Base-by-base conservation (phyloP, 1,140 invertebrate species). In the Nylanderia fulva region DNA sequence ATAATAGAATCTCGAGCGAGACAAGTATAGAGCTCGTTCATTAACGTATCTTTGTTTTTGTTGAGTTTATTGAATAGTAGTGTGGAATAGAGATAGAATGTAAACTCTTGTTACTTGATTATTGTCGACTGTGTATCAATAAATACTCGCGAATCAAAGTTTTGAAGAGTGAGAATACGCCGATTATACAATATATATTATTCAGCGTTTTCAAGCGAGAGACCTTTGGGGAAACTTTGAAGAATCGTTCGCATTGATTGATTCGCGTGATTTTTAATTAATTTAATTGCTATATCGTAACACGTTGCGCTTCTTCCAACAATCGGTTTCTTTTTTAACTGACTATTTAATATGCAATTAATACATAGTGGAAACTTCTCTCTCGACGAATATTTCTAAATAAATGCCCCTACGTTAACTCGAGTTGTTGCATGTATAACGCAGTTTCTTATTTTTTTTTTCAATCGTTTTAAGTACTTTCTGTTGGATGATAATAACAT, bases 41-140 rank as follows among this genome's bases (percentile, higher is more conserved):
- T 82, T 42, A 82, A 71, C 52, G 18, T 45, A 42, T 39, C 42
- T 52, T 52, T 80, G 77, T 68, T 24, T 80, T 56, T 71, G 9
- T 58, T 33, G 48, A 71, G 24, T 42, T 69, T 77, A 79, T 56
- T 68, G 63, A 68, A 71, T 80, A 80, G 24, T 71, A 58, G 11
- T 48, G 45, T 13, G 66, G 33, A n/a, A 29, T 72, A 82, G 52
- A 72, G 52, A 72, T 82, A 82, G 77, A 82, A 72, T 82, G 77
- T 82, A 58, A 82, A 82, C 77, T 48, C 15, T 82, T 58, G 66
- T 82, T 58, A 82, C 77, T 82, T 71, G 66, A 72, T 82, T 82
- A 82, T 82, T 82, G 77, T 82, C 77, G 77, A 82, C 52, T 82
- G 77, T 45, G 66, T 82, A 72, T 42, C 77, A 82, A 82, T 68